A percentile compares a stretch with the other conserved stretches of the same genome.
phyloP scores from a whole-genome alignment of 2,113 vertebrate species.

The Melanocharis versteri region DNA sequence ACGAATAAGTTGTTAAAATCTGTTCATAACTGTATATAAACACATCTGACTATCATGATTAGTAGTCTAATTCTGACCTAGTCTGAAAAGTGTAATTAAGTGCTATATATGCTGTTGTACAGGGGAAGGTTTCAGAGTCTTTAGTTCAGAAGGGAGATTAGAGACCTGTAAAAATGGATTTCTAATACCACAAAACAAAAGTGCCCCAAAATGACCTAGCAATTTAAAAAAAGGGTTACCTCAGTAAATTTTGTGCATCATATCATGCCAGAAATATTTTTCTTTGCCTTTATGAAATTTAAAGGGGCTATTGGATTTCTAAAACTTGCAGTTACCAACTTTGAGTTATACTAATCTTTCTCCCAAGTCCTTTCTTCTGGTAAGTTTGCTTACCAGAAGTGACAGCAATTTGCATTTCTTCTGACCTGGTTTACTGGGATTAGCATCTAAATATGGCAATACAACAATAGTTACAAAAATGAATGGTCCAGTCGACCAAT shows the following conservation, averaged over 20 bases:
- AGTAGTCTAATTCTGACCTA: neutral
- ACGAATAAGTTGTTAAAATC: neutral
- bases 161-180: neutral
- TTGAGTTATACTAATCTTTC: neutral
- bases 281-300: neutral
- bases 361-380: neutral
- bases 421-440: neutral
- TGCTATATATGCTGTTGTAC: rapidly evolving
- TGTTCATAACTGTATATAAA: neutral
- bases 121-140: neutral
- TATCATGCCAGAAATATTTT: neutral
- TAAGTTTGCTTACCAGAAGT: neutral
- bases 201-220: neutral
- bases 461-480: neutral
- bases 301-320: neutral
- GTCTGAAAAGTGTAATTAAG: neutral
- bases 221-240: neutral
- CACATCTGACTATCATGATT: neutral
- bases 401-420: neutral
- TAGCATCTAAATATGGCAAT: neutral
- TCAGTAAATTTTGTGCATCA: neutral
- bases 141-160: neutral
- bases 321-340: neutral
- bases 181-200: neutral
- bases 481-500: neutral